These are phyloP conservation scores for Coleophora flavipennella DNA, from an alignment of 2,888 invertebrate species.

Conservation along the genomic window DNA sequence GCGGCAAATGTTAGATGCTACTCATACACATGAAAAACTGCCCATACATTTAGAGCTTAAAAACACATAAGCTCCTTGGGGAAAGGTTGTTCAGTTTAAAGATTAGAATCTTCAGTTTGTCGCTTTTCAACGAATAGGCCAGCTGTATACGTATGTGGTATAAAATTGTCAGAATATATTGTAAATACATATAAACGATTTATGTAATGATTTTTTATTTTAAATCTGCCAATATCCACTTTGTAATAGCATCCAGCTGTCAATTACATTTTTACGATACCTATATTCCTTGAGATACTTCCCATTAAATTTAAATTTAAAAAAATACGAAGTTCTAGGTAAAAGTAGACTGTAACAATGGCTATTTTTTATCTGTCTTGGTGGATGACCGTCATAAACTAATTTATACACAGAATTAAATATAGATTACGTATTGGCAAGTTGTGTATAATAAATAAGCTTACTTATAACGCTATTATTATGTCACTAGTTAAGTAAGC, in stretches of 20 bases:
- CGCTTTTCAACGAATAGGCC: too few relatives aligned
- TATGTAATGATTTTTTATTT: constrained; percentile 62
- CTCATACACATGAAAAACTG: too few relatives aligned
- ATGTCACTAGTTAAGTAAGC: constrained; percentile 74
- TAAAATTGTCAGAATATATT: constrained; percentile 59
- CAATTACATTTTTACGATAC: constrained; percentile 62
- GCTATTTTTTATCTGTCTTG: constrained; percentile 71
- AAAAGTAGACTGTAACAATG: constrained; percentile 62
- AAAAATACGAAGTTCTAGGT: constrained; percentile 47
- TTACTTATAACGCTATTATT: constrained; percentile 70
- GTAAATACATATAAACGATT: constrained; percentile 61
- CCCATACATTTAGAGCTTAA: too few relatives aligned
- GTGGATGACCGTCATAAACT: constrained; percentile 69
- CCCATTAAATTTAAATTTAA: constrained; percentile 34
- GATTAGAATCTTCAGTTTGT: too few relatives aligned
- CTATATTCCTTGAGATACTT: constrained; percentile 66
- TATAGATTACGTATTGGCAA: constrained; percentile 66
- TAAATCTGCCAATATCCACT: constrained; percentile 62
- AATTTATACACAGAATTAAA: constrained; percentile 68
- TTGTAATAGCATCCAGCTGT: constrained; percentile 62
- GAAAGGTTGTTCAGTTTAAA: too few relatives aligned
- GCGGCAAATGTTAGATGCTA: too few relatives aligned
- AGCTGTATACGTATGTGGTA: constrained; percentile 47
- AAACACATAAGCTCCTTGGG: too few relatives aligned
- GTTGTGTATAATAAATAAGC: constrained; percentile 72